Evolutionary conservation across 2,888 invertebrate genomes (phyloP), one percentile per base, ranked within the genome.

Genomic region (Clusia tigrina): DNA sequence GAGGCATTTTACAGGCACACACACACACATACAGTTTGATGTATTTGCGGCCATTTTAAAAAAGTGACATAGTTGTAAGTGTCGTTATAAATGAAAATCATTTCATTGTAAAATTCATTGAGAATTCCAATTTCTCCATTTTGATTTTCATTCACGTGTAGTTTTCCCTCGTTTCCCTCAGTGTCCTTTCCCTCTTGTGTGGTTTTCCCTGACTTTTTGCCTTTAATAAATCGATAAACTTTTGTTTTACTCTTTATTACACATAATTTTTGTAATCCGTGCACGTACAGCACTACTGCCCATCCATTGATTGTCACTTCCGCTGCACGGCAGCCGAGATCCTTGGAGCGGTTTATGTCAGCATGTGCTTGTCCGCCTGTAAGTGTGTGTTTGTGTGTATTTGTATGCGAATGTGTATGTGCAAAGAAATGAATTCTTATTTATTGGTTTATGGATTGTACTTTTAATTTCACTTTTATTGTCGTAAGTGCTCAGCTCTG

Each of bases 391-490:
- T 42, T 6, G 15, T 42, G n/a, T 42, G n/a, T 42, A 42, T 17
- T n/a, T n/a, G n/a, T 15, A 42, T n/a, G 42, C 3, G n/a, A 42
- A 3, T 17, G 42, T 5, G n/a, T n/a, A 17, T 25, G 32, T n/a
- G n/a, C n/a, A n/a, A n/a, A n/a, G n/a, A 38, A 55, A 55, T 38
- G 38, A 20, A 48, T 20, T 48, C n/a, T 48, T 73, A 78, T 75
- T 78, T 74, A 75, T 75, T 76, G 76, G 76, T 75, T 77, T 75
- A 73, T 71, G 76, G 72, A 76, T 69, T 69, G 71, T 72, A 71
- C 63, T 67, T 63, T 54, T 26, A 59, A 60, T 54, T 48, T 55
- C 55, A 65, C 70, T 68, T 70, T 70, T 65, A 67, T 56, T 18
- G 23, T 17, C 58, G 55, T 48, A 53, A 48, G 48, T 48, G 48